Conservation (phyloP, 2,113 vertebrate species). For the Barnardius zonarius region DNA sequence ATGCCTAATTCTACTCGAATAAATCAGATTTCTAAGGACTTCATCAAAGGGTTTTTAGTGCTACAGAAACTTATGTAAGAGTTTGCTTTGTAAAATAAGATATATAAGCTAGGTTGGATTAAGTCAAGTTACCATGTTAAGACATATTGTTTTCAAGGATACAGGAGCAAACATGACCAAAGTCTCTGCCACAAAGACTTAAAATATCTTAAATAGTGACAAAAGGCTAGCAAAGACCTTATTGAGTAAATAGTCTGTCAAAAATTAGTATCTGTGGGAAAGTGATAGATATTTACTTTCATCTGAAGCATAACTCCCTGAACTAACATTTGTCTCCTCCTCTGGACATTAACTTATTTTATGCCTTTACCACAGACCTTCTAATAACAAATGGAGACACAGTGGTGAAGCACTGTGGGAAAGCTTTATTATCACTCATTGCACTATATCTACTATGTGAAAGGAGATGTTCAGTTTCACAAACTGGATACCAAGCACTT, state of each 20-base stretch:
- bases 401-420: not conserved
- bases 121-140: not conserved
- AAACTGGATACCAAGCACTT: not conserved
- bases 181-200: not conserved
- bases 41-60: not conserved
- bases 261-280: not conserved
- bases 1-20: not conserved
- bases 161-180: not conserved
- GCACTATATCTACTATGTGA: rapidly evolving
- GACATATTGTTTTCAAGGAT: not conserved
- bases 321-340: not conserved
- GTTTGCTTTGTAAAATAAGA: not conserved
- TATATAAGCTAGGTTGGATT: not conserved
- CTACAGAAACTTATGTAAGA: not conserved
- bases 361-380: not conserved
- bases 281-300: not conserved
- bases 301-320: not conserved
- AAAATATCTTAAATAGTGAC: not conserved
- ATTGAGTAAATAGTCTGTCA: not conserved
- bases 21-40: not conserved
- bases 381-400: not conserved
- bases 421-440: not conserved
- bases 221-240: not conserved
- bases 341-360: not conserved
- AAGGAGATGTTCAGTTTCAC: not conserved